Evolutionary conservation across 2,888 invertebrate species (phyloP).

Genomic region (Lepidocyrtinus sp.): DNA sequence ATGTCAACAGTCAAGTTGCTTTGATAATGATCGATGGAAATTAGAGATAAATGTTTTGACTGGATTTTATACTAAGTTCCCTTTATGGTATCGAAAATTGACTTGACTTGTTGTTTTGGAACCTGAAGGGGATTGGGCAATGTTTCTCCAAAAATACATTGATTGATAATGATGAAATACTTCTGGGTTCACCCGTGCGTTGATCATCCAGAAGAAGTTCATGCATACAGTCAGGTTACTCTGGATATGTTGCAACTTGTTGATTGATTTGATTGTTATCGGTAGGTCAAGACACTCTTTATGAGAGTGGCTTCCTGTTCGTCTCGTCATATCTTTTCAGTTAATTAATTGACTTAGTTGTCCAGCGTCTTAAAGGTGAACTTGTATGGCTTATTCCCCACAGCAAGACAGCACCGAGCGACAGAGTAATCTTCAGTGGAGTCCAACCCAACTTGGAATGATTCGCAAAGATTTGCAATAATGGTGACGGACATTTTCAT

Average conservation of each 20-base stretch:
- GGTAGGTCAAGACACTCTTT: background rate
- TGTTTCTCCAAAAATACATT: background rate
- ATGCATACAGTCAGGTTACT: background rate
- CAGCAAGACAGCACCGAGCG: slow-evolving; percentile 76
- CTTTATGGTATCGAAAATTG: background rate
- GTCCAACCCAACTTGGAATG: slow-evolving; percentile 78
- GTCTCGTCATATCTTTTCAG: background rate
- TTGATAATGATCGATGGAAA: slow-evolving; percentile 17
- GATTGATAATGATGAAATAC: slow-evolving; percentile 11
- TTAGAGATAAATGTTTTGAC: background rate
- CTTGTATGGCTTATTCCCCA: slow-evolving; percentile 75
- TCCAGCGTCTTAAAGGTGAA: slow-evolving; percentile 73
- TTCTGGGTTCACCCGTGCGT: slow-evolving; percentile 2
- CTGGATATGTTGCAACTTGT: background rate
- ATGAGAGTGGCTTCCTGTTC: background rate
- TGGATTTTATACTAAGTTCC: no score
- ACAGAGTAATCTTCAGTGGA: slow-evolving; percentile 75
- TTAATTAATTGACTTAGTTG: background rate
- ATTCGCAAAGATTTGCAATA: slow-evolving; percentile 79
- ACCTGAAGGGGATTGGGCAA: slow-evolving; percentile 32
- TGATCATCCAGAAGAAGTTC: slow-evolving; percentile 10
- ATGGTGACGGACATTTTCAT: slow-evolving; percentile 78
- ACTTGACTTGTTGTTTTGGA: slow-evolving; percentile 27
- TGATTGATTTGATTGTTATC: background rate
- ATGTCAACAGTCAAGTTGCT: slow-evolving; percentile 9